These are phyloP conservation scores for Caranx melampygus DNA, from an alignment of 2,113 vertebrate species.

Conservation along the genomic window DNA sequence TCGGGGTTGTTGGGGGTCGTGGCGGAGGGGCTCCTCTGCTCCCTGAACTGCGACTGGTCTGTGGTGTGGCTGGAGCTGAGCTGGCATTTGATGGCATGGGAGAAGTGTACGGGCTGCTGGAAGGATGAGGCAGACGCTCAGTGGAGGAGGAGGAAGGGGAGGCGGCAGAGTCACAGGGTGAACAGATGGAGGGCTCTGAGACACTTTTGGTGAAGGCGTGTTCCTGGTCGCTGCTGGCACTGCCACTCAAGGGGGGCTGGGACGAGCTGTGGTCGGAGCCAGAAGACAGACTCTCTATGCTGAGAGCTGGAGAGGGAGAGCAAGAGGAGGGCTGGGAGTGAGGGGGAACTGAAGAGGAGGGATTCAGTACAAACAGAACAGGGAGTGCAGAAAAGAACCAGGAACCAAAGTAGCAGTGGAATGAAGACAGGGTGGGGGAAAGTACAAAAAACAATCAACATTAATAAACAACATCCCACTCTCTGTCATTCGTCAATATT, in stretches of 20 bases:
- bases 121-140: slow-evolving; percentile 55
- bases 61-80: slow-evolving; percentile 84
- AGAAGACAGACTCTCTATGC: slow-evolving; percentile 91
- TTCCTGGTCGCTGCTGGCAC: slow-evolving; percentile 67
- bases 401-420: slow-evolving; percentile 32
- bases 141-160: slow-evolving; percentile 64
- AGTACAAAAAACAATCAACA: slow-evolving; percentile 24
- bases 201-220: slow-evolving; percentile 83
- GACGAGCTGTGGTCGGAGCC: slow-evolving; percentile 84
- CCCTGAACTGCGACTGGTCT: slow-evolving; percentile 76
- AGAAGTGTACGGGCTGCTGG: slow-evolving; percentile 49
- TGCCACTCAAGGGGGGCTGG: slow-evolving; percentile 66
- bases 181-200: slow-evolving; percentile 90
- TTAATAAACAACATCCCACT: not conserved
- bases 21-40: slow-evolving; percentile 67
- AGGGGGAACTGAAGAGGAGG: slow-evolving; percentile 68
- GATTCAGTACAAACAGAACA: slow-evolving; percentile 4
- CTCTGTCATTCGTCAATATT: not conserved
- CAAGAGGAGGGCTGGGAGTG: slow-evolving; percentile 91
- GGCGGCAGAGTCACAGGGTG: slow-evolving; percentile 51
- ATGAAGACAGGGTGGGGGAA: slow-evolving; percentile 19
- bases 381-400: slow-evolving; percentile 16
- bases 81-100: slow-evolving; percentile 69
- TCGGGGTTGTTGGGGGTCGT: slow-evolving; percentile 63
- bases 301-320: slow-evolving; percentile 93